Conservation (phyloP, 2,888 invertebrate species). For the Stomorhina lunata region DNA sequence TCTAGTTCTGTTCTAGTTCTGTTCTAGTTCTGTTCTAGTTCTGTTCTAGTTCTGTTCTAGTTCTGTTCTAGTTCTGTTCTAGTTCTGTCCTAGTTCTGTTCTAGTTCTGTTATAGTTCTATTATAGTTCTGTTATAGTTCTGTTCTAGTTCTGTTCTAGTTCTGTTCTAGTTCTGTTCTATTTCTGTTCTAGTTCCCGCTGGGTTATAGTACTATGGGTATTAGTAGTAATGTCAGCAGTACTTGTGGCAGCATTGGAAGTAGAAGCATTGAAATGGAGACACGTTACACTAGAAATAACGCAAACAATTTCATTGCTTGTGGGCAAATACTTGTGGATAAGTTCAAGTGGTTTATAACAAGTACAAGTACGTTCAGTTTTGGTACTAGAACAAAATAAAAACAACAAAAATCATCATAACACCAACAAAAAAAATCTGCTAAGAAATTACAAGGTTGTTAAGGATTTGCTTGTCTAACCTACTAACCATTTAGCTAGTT, state of each 20-base stretch:
- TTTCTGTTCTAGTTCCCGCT: too few relatives aligned
- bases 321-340: slow-evolving; percentile 65
- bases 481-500: slow-evolving; percentile 48
- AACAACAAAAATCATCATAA: slow-evolving; percentile 36
- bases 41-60: too few relatives aligned
- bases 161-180: too few relatives aligned
- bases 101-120: too few relatives aligned
- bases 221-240: background rate
- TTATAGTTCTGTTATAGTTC: too few relatives aligned
- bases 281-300: slow-evolving; percentile 60
- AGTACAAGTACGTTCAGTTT: slow-evolving; percentile 45
- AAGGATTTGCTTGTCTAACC: slow-evolving; percentile 57
- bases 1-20: too few relatives aligned
- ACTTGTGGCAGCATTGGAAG: background rate
- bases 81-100: too few relatives aligned
- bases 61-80: too few relatives aligned
- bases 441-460: slow-evolving; percentile 48
- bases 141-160: too few relatives aligned
- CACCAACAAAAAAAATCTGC: slow-evolving; percentile 16
- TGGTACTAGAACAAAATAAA: background rate
- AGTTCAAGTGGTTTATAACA: slow-evolving; percentile 63
- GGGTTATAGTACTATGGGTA: too few relatives aligned
- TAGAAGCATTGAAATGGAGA: slow-evolving; percentile 47
- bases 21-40: too few relatives aligned
- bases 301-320: slow-evolving; percentile 62